These are phyloP conservation scores for Menura novaehollandiae DNA, from an alignment of 2,113 vertebrate genomes.

Conservation along the genomic window DNA sequence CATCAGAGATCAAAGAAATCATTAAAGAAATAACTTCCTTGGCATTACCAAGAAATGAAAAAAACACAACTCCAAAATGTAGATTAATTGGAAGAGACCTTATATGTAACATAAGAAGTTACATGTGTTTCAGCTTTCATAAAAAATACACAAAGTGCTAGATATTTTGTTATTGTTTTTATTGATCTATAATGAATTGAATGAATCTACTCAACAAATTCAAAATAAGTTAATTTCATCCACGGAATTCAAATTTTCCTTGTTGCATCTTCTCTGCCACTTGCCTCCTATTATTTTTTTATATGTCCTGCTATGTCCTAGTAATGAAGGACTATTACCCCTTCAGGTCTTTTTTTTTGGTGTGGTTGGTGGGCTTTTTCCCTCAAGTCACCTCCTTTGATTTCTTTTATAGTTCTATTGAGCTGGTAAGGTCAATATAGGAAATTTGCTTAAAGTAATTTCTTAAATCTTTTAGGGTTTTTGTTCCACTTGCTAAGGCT, in stretches of 20 bases:
- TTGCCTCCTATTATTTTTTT: not conserved
- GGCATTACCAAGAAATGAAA: not conserved
- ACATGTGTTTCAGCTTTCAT: not conserved
- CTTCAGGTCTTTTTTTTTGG: not conserved
- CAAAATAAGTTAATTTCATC: not conserved
- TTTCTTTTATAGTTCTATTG: not conserved
- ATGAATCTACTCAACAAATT: not conserved
- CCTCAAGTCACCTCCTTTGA: not conserved
- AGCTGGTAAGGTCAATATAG: not conserved
- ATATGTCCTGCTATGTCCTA: not conserved
- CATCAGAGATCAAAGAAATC: not conserved
- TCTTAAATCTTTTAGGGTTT: not conserved
- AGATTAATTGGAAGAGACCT: not conserved
- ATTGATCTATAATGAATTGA: not conserved
- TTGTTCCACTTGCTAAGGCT: not conserved
- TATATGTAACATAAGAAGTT: not conserved
- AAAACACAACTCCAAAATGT: not conserved
- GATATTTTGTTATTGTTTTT: accelerated
- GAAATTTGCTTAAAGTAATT: not conserved
- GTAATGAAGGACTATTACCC: not conserved
- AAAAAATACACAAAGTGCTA: not conserved
- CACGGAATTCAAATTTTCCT: not conserved
- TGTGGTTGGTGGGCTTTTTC: accelerated
- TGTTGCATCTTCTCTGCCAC: not conserved
- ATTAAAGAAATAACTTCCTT: not conserved